Base-by-base conservation (phyloP, 2,113 vertebrate genomes). In the Balaeniceps rex region DNA sequence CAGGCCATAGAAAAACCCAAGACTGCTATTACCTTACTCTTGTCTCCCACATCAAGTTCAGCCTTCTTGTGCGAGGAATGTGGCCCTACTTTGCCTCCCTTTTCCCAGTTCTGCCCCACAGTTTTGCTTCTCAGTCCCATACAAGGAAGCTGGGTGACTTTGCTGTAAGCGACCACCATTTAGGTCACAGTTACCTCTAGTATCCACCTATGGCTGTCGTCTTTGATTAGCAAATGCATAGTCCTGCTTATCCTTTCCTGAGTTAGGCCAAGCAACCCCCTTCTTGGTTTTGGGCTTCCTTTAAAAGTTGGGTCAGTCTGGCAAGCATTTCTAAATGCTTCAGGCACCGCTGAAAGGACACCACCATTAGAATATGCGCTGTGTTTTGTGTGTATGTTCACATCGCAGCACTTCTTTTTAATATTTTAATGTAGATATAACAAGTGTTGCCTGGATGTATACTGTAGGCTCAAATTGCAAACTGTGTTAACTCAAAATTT, bases 331-430 rank as follows among this genome's bases (percentile, higher is more conserved):
- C 63, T 74, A 42, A 63, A 74, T 33, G 26, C 26, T 65, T 88
- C 54, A 80, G 63, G 42, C 58, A 70, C 24, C 3, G 1, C 29
- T 88, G 52, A 65, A 94, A 76, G 8, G 36, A 46, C 14, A 19
- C 7, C 1, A 1, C 10, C 8, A 26, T 40, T 58, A 86, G 42
- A 74, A 79, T 14, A 36, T 7, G 8, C 17, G 19, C 21, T 61
- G 51, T 17, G 16, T 64, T 83, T 83, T 83, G 47, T 38, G 29
- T 36, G 29, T 14, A 3, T 34, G 34, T 38, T 78, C 38, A 52
- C 34, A 29, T 49, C 4, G 1, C 49, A 77, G 22, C 0, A 0
- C 76, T 57, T 66, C 14, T 74, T 88, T 65, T 55, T 42, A 61
- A 19, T 60, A 44, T 47, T 94, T 82, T 52, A 66, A 33, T 44